Evolutionary conservation across 2,888 invertebrate species (phyloP).

Genomic region (Sturmia bella): DNA sequence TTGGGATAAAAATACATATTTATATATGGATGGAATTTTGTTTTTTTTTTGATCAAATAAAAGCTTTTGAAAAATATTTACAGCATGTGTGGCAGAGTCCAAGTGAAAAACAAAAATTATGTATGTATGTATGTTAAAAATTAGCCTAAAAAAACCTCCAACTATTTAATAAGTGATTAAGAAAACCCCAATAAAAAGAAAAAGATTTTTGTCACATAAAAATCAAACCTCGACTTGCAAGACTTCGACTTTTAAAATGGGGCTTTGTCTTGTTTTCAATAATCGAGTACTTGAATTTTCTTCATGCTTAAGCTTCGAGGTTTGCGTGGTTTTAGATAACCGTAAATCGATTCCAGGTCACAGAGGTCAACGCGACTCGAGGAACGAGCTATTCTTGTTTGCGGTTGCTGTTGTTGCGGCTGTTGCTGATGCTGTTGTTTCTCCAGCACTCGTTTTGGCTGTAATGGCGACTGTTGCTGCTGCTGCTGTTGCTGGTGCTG

Average conservation of each 20-base stretch:
- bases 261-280: slow-evolving; percentile 71
- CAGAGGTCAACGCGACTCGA: slow-evolving; percentile 79
- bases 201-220: slow-evolving; percentile 30
- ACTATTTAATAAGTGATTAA: slow-evolving; percentile 35
- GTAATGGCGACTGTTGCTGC: slow-evolving; percentile 57
- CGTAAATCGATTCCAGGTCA: slow-evolving; percentile 82
- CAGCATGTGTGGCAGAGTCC: slow-evolving; percentile 51
- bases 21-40: slow-evolving; percentile 16
- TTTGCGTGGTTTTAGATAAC: slow-evolving; percentile 81
- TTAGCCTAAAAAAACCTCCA: slow-evolving; percentile 38
- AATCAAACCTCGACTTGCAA: slow-evolving; percentile 62
- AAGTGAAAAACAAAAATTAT: slow-evolving; percentile 42
- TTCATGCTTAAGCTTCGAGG: slow-evolving; percentile 81
- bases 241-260: slow-evolving; percentile 22
- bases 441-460: slow-evolving; percentile 47
- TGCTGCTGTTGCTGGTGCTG: slow-evolving; percentile 54
- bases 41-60: slow-evolving; percentile 30
- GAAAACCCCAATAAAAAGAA: slow-evolving; percentile 17
- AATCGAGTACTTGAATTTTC: slow-evolving; percentile 81
- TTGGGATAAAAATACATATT: slow-evolving; percentile 25
- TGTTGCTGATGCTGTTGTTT: slow-evolving; percentile 63
- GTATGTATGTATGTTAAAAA: neutral
- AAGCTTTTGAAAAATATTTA: slow-evolving; percentile 67
- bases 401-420: slow-evolving; percentile 66
- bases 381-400: slow-evolving; percentile 75